Base-by-base conservation (phyloP, 2,797 vertebrate genomes). In the Choloepus didactylus region DNA sequence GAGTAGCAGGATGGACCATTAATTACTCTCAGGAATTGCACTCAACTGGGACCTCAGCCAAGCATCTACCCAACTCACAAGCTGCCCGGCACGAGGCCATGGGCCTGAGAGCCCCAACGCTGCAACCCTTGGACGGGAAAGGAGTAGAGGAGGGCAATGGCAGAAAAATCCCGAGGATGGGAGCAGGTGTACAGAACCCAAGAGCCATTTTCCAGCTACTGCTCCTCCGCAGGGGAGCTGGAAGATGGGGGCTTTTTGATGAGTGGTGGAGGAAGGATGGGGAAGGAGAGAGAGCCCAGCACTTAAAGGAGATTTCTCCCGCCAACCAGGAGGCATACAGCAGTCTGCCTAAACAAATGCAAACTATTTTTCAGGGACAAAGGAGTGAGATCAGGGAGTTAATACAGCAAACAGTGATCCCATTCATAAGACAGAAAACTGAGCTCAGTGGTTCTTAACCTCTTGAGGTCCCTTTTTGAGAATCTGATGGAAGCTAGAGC, bases 61-160 rank as follows among this genome's bases (percentile, higher is more conserved):
- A 23, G 62, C 76, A 6, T 4, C 49, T 38, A 6, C 11, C 12
- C 11, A 19, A n/a, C 76, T 38, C 29, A 0, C 0, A 0, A 1
- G 72, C 88, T 5, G 46, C 46, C 46, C 10, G 6, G 46, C 46
- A 49, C 9, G 49, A 49, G 12, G 49, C 49, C 49, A 49, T 9
- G 49, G 49, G 49, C 8, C 12, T 9, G 19, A 64, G n/a, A 4
- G 76, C 3, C 15, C 56, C 72, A 23, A 4, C 49, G 59, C n/a
- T 14, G 41, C n/a, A 6, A 1, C 3, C 62, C n/a, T n/a, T 27
- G n/a, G 4, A 46, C 67, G 44, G 62, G 70, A 46, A 38, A 21
- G 21, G 25, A 5, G 38, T 67, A 18, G 31, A 5, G 60, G 4
- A 44, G 15, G 73, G 72, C 72, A 80, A 0, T 1, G 59, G 19